Conservation (phyloP, 2,113 vertebrate genomes). For the Antennarius striatus region DNA sequence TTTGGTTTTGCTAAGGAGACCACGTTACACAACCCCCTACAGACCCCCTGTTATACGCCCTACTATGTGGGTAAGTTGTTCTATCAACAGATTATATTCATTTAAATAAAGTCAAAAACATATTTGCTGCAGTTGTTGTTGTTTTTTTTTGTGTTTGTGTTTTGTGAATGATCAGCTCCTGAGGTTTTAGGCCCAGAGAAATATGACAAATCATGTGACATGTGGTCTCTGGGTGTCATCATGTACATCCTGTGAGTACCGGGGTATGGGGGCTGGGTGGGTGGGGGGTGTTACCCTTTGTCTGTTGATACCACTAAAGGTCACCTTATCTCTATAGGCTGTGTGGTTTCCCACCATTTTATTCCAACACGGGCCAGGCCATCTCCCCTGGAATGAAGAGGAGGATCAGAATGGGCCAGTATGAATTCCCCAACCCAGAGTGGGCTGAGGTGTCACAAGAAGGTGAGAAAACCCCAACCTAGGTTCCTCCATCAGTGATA, state of each 20-base stretch:
- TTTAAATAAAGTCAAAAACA: not conserved
- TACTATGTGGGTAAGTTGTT: conserved; percentile 94
- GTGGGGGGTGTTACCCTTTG: too few relatives aligned
- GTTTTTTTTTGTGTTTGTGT: conserved; percentile 29
- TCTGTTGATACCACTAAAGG: too few relatives aligned
- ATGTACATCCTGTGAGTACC: conserved; percentile 98
- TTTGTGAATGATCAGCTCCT: conserved; percentile 81
- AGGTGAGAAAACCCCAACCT: conserved; percentile 75
- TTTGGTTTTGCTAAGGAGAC: conserved; percentile 99
- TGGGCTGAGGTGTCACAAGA: conserved; percentile 96
- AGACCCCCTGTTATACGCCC: conserved; percentile 97
- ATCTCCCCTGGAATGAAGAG: conserved; percentile 99
- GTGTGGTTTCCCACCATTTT: conserved; percentile 97
- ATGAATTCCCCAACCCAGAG: conserved; percentile 95
- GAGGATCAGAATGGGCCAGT: conserved; percentile 97
- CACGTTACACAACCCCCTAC: conserved; percentile 88
- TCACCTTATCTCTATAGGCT: conserved; percentile 75
- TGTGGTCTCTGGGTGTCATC: conserved; percentile 99
- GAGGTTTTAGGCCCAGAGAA: conserved; percentile 98
- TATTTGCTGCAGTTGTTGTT: not conserved
- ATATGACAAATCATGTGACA: conserved; percentile 98
- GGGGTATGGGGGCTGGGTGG: too few relatives aligned
- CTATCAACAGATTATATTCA: not conserved
- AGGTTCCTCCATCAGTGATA: not conserved
- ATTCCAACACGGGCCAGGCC: conserved; percentile 97